phyloP scores from a whole-genome alignment of 2,113 vertebrate species.

The Coregonus clupeaformis region DNA sequence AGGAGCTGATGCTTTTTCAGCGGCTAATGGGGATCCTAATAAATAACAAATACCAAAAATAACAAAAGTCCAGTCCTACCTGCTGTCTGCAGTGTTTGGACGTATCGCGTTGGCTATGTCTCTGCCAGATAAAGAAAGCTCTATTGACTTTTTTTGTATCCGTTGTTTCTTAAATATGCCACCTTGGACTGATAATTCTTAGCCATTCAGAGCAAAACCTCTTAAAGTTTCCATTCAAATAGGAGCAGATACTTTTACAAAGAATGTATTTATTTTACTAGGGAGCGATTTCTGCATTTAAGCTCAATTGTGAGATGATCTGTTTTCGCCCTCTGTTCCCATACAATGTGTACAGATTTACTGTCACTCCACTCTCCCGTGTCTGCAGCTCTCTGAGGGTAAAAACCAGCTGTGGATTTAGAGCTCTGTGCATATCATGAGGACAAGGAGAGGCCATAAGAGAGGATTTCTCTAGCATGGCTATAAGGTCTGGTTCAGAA shows the following conservation, averaged over 20 bases:
- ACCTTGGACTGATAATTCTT: slow-evolving; percentile 16
- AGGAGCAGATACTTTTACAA: not conserved
- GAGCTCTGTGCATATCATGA: slow-evolving; percentile 57
- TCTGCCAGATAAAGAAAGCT: slow-evolving; percentile 21
- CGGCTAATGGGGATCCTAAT: no score
- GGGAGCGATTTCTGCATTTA: slow-evolving; percentile 26
- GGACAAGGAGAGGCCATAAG: slow-evolving; percentile 45
- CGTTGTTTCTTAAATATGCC: slow-evolving; percentile 16
- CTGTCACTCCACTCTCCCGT: slow-evolving; percentile 26
- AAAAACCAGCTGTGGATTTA: slow-evolving; percentile 52
- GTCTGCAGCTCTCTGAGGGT: slow-evolving; percentile 32
- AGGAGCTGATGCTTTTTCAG: no score
- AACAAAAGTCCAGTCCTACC: not conserved
- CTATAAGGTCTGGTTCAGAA: slow-evolving; percentile 46
- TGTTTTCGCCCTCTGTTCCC: slow-evolving; percentile 19
- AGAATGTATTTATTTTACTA: slow-evolving; percentile 9
- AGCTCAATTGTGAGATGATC: slow-evolving; percentile 18
- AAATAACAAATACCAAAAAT: no score
- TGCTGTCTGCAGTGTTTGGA: slow-evolving; percentile 13
- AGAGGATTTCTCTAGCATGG: slow-evolving; percentile 46
- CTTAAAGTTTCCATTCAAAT: slow-evolving; percentile 9
- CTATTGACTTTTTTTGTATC: slow-evolving; percentile 4
- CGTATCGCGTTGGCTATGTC: slow-evolving; percentile 8
- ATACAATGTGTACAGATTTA: slow-evolving; percentile 47
- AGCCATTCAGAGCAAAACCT: slow-evolving; percentile 11